These are phyloP conservation scores for Telmatherina bonti DNA, from an alignment of 2,797 vertebrate genomes.

Conservation along the genomic window DNA sequence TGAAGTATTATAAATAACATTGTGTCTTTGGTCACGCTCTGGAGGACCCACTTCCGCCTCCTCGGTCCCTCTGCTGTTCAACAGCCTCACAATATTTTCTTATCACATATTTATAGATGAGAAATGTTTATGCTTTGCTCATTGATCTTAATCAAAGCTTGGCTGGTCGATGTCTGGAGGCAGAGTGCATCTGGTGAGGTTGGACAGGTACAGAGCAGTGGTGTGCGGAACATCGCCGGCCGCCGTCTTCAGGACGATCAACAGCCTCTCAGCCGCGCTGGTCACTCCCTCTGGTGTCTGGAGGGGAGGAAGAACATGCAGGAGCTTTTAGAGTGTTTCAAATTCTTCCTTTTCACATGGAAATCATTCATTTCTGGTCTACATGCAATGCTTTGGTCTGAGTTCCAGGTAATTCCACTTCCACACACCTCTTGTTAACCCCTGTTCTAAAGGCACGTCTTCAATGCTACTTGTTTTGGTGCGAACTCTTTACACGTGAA, in stretches of 20 bases:
- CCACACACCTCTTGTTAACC: too few species aligned
- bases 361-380: too few species aligned
- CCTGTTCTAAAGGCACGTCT: too few species aligned
- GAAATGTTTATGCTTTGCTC: too few species aligned
- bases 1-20: slow-evolving; percentile 53
- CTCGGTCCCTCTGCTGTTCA: background rate
- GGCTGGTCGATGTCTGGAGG: slow-evolving; percentile 77
- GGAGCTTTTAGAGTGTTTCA: too few species aligned
- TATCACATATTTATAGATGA: too few species aligned
- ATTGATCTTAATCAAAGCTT: slow-evolving; percentile 60
- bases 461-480: too few species aligned
- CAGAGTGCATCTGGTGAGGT: slow-evolving; percentile 77
- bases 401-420: too few species aligned
- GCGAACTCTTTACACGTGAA: too few species aligned
- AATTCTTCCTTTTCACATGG: too few species aligned
- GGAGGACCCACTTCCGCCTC: slow-evolving; percentile 9
- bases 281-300: slow-evolving; percentile 83
- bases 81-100: background rate
- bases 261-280: slow-evolving; percentile 83
- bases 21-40: slow-evolving; percentile 3
- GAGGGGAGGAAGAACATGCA: slow-evolving; percentile 7
- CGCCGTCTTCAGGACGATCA: slow-evolving; percentile 86
- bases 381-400: too few species aligned
- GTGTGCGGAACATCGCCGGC: slow-evolving; percentile 85
- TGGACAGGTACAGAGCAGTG: slow-evolving; percentile 87